Conservation (phyloP, 2,797 vertebrate genomes). For the Aldrovandia affinis region DNA sequence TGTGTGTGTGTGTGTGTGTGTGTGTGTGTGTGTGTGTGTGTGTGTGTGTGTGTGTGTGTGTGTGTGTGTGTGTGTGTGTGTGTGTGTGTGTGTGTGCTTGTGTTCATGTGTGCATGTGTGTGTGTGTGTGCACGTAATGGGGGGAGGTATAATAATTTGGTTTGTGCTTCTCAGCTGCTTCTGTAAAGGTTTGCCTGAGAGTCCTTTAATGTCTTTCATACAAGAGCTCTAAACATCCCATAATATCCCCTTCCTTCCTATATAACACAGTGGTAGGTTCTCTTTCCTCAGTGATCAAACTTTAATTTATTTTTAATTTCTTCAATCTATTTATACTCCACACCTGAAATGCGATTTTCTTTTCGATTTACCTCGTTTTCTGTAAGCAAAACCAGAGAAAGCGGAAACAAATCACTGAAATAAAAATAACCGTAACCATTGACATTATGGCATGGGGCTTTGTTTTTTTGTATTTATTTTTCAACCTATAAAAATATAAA, state of each 20-base stretch:
- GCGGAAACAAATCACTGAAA: background rate
- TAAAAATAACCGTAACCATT: background rate
- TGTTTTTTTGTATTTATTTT: background rate
- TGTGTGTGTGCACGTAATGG: background rate
- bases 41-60: slow-evolving; percentile 14
- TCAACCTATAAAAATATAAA: background rate
- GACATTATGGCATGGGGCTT: background rate
- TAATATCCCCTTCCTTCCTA: slow-evolving; percentile 15
- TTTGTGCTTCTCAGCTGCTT: slow-evolving; percentile 23
- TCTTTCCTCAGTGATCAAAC: slow-evolving; percentile 27
- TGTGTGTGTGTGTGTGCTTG: slow-evolving; percentile 17
- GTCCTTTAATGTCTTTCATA: slow-evolving; percentile 34
- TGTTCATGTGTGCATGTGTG: slow-evolving; percentile 13
- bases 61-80: slow-evolving; percentile 21
- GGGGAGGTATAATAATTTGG: slow-evolving; percentile 23
- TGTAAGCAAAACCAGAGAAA: background rate
- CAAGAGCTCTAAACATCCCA: slow-evolving; percentile 5
- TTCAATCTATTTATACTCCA: slow-evolving; percentile 18
- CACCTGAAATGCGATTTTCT: slow-evolving; percentile 9
- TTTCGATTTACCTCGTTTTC: background rate
- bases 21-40: slow-evolving; percentile 19
- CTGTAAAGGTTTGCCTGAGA: slow-evolving; percentile 19
- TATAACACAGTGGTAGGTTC: slow-evolving; percentile 24
- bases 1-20: slow-evolving; percentile 20
- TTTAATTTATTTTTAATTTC: slow-evolving; percentile 28